Base-by-base conservation (phyloP, 1,140 invertebrate species). In the Harlomillsia oculata region DNA sequence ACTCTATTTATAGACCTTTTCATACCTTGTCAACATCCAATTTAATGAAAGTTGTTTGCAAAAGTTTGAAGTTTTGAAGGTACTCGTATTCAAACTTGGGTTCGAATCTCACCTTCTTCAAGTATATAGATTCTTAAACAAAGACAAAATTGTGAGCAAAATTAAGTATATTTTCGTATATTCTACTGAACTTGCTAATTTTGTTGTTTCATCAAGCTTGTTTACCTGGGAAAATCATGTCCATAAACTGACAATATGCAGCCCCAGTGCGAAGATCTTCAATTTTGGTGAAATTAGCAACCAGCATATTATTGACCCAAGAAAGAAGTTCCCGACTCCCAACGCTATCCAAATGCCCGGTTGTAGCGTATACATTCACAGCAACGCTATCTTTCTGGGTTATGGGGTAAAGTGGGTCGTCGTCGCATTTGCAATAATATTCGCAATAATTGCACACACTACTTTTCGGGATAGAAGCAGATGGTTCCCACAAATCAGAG, bases 81-180 rank as follows among this genome's bases (percentile, higher is more conserved):
- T 96, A 99, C 75, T 99, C 96, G 75, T 99, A 92, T 74, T 99
- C 96, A 67, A 97, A 75, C 73, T 95, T 94, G 67, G 95, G 97
- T 75, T 86, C 89, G 74, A 97, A 97, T 78, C 98, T 99, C 29
- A 99, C 89, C 74, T 90, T 84, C 74, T 98, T 99, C 70, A 99
- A 76, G 37, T 82, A 81, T 58, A 98, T 84, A 72, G 83, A 85
- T 63, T 85, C 85, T 80, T 67, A n/a, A n/a, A n/a, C n/a, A n/a
- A n/a, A n/a, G n/a, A n/a, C n/a, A n/a, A n/a, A n/a, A n/a, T n/a
- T n/a, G n/a, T n/a, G n/a, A n/a, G n/a, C n/a, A n/a, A n/a, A n/a
- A n/a, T n/a, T n/a, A n/a, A n/a, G n/a, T n/a, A n/a, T n/a, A n/a
- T n/a, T n/a, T n/a, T n/a, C n/a, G n/a, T n/a, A n/a, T n/a, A n/a